phyloP scores from a whole-genome alignment of 92 coral and sea anemone genomes.

The Blastomussa wellsi region DNA sequence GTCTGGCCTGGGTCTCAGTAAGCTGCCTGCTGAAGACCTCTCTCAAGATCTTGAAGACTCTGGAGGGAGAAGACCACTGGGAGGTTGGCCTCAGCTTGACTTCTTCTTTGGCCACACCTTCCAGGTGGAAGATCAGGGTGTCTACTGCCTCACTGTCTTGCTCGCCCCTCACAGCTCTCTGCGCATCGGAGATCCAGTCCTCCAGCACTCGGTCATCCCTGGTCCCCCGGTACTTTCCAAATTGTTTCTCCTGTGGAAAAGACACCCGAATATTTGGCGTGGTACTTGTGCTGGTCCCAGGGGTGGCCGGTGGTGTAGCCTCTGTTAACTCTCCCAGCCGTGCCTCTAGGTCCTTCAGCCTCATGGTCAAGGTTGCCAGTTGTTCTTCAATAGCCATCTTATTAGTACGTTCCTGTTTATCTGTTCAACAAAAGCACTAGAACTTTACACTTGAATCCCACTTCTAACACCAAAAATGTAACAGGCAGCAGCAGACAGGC shows the following conservation, averaged over 20 bases:
- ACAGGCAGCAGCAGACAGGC: no score
- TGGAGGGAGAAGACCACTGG: slow-evolving; percentile 48
- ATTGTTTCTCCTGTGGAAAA: slow-evolving; percentile 34
- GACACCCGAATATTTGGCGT: slow-evolving; percentile 30
- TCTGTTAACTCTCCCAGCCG: slow-evolving; percentile 21
- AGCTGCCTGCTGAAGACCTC: slow-evolving; percentile 61
- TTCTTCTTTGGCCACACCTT: slow-evolving; percentile 56
- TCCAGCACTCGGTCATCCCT: slow-evolving; percentile 55
- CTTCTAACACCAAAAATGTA: no score
- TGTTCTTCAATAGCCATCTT: neutral
- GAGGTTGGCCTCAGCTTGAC: slow-evolving; percentile 47
- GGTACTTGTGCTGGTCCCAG: neutral
- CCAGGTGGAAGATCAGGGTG: slow-evolving; percentile 58
- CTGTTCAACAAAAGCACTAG: neutral
- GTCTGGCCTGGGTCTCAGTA: slow-evolving; percentile 57
- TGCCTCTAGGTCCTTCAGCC: slow-evolving; percentile 47
- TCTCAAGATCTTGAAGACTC: slow-evolving; percentile 50
- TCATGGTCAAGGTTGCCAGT: neutral
- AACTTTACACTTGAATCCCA: no score
- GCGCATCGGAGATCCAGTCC: slow-evolving; percentile 63
- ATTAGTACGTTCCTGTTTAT: slow-evolving; percentile 43
- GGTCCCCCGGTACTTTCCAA: slow-evolving; percentile 48
- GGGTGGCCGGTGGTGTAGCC: neutral
- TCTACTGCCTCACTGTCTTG: slow-evolving; percentile 48
- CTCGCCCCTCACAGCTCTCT: slow-evolving; percentile 48